Conservation (phyloP, 2,888 invertebrate species). For the Volucella bombylans region DNA sequence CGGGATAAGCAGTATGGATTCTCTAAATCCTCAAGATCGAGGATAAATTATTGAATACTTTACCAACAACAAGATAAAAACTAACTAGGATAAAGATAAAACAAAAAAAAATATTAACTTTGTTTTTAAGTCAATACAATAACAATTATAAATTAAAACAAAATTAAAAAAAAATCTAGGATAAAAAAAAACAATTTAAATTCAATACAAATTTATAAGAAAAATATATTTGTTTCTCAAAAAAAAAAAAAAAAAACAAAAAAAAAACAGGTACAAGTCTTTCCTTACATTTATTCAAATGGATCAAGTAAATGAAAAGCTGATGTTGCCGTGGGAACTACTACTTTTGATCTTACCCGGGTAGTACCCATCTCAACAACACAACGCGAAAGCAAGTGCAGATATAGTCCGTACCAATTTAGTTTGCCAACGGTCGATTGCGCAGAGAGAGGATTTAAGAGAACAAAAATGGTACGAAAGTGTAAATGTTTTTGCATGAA, state of each 20-base stretch:
- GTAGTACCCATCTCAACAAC: no score
- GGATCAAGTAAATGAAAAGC: background rate
- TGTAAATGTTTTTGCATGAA: no score
- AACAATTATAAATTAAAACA: constrained; percentile 36
- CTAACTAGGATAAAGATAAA: constrained; percentile 28
- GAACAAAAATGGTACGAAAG: no score
- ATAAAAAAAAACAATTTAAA: constrained; percentile 30
- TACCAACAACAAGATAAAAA: constrained; percentile 6
- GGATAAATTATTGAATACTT: constrained; percentile 77
- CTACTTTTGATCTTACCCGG: no score
- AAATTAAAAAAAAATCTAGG: constrained; percentile 3
- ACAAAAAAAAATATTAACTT: constrained; percentile 29
- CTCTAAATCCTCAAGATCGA: constrained; percentile 81
- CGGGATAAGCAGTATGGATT: constrained; percentile 91
- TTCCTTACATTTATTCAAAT: background rate
- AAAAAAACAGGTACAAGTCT: background rate
- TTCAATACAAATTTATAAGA: constrained; percentile 63
- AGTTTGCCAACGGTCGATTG: no score
- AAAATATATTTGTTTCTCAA: constrained; percentile 25
- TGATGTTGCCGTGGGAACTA: no score
- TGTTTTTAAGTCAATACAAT: constrained; percentile 53
- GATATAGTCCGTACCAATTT: no score
- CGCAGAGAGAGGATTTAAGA: no score
- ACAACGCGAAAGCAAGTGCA: no score
- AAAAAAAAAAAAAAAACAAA: no score